These are phyloP conservation scores for Penaeus monodon DNA, from an alignment of 2,888 invertebrate genomes.

Conservation along the genomic window DNA sequence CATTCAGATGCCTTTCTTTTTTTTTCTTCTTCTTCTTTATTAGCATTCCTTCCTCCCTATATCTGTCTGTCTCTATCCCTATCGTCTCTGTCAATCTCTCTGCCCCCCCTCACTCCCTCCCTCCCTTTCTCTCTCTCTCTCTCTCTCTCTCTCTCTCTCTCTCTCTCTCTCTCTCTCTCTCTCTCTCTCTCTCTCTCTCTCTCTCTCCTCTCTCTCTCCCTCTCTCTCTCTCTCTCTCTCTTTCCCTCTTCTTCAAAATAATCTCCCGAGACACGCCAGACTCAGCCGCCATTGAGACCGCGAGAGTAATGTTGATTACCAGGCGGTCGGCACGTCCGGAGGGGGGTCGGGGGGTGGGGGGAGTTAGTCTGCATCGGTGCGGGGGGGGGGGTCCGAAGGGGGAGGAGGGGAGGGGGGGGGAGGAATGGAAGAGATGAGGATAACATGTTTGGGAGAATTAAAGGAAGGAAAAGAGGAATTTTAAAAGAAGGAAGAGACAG, in stretches of 20 bases:
- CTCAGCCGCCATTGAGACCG: constrained; percentile 6
- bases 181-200: too few species aligned
- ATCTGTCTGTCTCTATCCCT: too few species aligned
- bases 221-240: too few species aligned
- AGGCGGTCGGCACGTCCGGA: neutral
- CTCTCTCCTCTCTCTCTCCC: too few species aligned
- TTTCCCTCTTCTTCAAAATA: too few species aligned
- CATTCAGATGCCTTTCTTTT: neutral
- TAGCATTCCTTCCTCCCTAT: too few species aligned
- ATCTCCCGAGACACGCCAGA: neutral
- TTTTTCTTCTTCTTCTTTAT: too few species aligned
- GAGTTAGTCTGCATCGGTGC: neutral
- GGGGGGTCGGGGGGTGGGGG: neutral
- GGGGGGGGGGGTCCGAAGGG: neutral
- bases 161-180: too few species aligned
- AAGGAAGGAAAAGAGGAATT: neutral
- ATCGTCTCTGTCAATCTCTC: accelerated
- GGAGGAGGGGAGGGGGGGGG: too few species aligned
- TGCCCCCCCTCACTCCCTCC: accelerated
- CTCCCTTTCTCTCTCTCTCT: too few species aligned
- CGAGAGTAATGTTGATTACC: constrained; percentile 19
- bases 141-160: too few species aligned
- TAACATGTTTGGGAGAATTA: neutral
- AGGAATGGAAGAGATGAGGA: neutral
- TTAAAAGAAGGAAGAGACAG: neutral